Evolutionary conservation across 1,140 invertebrate genomes (phyloP).

Genomic region (Phenacoccus solenopsis): DNA sequence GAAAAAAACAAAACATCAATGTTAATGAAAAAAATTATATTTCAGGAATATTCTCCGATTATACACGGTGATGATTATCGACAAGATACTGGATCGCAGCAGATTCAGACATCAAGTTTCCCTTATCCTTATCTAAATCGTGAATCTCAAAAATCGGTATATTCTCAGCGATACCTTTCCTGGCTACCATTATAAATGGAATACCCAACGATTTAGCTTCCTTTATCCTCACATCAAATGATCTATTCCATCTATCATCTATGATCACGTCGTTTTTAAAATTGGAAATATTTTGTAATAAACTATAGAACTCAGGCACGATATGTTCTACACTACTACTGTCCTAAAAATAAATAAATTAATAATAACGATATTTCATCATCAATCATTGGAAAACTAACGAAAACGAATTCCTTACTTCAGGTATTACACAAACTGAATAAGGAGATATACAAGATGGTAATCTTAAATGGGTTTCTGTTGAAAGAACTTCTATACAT

Average conservation of each 20-base stretch:
- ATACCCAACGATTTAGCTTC: conserved; percentile 54
- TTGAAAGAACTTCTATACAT: conserved; percentile 58
- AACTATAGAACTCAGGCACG: conserved; percentile 41
- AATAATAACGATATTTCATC: too few relatives aligned
- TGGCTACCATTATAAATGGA: conserved; percentile 59
- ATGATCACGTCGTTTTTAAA: conserved; percentile 54
- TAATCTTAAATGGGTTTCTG: conserved; percentile 54
- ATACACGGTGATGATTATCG: too few relatives aligned
- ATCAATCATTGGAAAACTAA: too few relatives aligned
- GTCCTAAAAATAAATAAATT: conserved; percentile 36
- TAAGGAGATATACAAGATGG: conserved; percentile 61
- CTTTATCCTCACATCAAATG: conserved; percentile 61
- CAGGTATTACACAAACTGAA: conserved; percentile 65
- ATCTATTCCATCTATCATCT: conserved; percentile 61
- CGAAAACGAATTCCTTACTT: conserved; percentile 34
- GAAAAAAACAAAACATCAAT: too few relatives aligned
- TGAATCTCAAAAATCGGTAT: conserved; percentile 47
- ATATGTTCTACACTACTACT: conserved; percentile 48
- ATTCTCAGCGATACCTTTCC: conserved; percentile 40
- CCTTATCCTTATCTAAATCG: conserved; percentile 29
- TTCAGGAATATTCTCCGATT: too few relatives aligned
- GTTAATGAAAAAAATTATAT: too few relatives aligned
- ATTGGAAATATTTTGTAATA: conserved; percentile 6
- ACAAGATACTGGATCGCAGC: neutral
- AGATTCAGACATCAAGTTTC: neutral